phyloP scores from a whole-genome alignment of 2,797 vertebrate genomes.

The Melanogrammus aeglefinus region DNA sequence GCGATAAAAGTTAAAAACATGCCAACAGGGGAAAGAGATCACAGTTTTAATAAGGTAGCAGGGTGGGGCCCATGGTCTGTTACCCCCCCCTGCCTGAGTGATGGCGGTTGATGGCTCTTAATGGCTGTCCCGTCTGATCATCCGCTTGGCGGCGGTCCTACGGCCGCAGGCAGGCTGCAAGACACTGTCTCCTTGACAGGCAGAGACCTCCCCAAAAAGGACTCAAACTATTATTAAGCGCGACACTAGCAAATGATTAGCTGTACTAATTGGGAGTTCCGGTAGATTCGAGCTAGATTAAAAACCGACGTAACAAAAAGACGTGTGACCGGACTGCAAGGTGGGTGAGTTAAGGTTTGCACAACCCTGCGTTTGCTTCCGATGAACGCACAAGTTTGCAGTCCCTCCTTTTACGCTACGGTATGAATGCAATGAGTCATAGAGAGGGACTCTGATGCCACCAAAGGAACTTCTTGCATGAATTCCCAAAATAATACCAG shows the following conservation, averaged over 20 bases:
- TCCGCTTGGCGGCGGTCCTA: neutral
- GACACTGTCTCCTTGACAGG: neutral
- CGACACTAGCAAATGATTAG: conserved; percentile 3
- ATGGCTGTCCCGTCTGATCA: neutral
- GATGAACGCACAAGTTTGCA: too few relatives aligned
- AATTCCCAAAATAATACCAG: too few relatives aligned
- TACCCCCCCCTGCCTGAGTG: neutral
- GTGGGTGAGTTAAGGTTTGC: too few relatives aligned
- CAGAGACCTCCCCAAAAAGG: conserved; percentile 1
- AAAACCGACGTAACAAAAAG: neutral
- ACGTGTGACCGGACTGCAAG: too few relatives aligned
- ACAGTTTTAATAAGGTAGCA: neutral
- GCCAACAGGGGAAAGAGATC: neutral
- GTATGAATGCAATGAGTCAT: too few relatives aligned
- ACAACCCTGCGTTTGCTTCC: too few relatives aligned
- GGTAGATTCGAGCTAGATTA: conserved; percentile 8
- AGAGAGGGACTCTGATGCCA: too few relatives aligned
- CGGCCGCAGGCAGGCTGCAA: neutral
- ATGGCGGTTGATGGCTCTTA: neutral
- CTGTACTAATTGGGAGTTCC: neutral
- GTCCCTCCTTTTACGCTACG: too few relatives aligned
- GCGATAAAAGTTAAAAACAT: neutral
- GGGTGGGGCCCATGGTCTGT: neutral
- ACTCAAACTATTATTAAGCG: neutral
- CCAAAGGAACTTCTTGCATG: too few relatives aligned